Evolutionary conservation across 2,888 invertebrate species (phyloP), one percentile per base, ranked within the genome.

Genomic region (Apamea epomidion): DNA sequence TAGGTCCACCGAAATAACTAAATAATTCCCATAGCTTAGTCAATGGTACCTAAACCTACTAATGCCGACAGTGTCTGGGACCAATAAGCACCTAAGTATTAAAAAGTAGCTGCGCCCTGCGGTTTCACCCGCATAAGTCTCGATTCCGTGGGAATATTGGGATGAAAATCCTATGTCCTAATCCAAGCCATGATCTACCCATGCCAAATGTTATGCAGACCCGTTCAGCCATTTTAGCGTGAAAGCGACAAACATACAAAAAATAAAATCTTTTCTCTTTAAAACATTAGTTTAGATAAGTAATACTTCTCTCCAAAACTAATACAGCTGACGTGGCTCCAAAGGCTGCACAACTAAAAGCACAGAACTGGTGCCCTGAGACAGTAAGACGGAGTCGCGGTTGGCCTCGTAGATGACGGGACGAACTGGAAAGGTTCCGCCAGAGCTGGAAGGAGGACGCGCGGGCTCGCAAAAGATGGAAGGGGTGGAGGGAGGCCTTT

Each of bases 291-390:
- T 37, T 37, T 37, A 32, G 37, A 37, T 37, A 37, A 37, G 37
- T 72, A 76, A 58, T 70, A 68, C 68, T n/a, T 8, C 42, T 16
- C 45, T 68, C 42, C 16, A n/a, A 68, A 45, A 68, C 45, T n/a
- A 29, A 45, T 68, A 67, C 16, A 25, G 25, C 42, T 42, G 42
- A 14, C n/a, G n/a, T 25, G 67, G 42, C 25, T n/a, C 14, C 2
- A 25, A 68, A 45, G 2, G 69, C 69, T 48, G 5, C 45, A 18
- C 5, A 48, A 69, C 18, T 69, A 1, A 21, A 45, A 64, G 21
- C 64, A 37, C 32, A 65, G 37, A 37, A 65, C 10, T 21, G 10
- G 12, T 65, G 37, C 65, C 65, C 37, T 12, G 21, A 37, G 37
- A 37, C 12, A 32, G 64, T 12, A 4, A 37, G 37, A 10, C 32